These are phyloP conservation scores for Lydus trimaculatus DNA, from an alignment of 2,888 invertebrate genomes.

Conservation along the genomic window DNA sequence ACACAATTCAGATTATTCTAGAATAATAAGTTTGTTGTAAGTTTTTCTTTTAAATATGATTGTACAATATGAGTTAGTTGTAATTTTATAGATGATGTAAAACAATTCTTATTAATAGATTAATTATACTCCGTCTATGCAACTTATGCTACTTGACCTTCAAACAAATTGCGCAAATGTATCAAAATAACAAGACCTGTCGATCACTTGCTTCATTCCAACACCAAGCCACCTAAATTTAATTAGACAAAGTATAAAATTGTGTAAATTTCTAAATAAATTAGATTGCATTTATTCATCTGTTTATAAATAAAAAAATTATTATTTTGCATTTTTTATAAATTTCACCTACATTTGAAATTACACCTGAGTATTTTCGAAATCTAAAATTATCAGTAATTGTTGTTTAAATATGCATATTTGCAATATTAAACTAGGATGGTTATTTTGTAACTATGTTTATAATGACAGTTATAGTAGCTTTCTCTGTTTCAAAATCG, in stretches of 20 bases:
- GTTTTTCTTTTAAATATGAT: not conserved
- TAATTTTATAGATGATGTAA: too few relatives aligned
- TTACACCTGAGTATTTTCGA: not conserved
- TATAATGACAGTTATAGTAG: not conserved
- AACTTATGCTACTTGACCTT: too few relatives aligned
- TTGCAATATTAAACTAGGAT: not conserved
- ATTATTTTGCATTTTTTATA: not conserved
- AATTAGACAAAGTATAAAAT: too few relatives aligned
- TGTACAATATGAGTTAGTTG: too few relatives aligned
- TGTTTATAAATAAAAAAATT: not conserved
- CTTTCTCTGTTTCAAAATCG: slow-evolving; percentile 6
- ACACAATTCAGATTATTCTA: not conserved
- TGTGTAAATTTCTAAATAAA: not conserved
- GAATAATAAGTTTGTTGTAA: not conserved
- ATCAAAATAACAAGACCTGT: too few relatives aligned
- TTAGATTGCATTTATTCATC: not conserved
- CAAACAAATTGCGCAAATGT: too few relatives aligned
- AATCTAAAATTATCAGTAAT: not conserved
- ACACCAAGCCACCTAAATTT: too few relatives aligned
- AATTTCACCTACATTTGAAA: not conserved
- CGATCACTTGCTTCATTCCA: too few relatives aligned
- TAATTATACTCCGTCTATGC: too few relatives aligned
- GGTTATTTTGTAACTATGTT: not conserved
- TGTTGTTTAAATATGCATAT: slow-evolving; percentile 3
- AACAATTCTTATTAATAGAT: too few relatives aligned